A percentile compares a stretch with the other conserved stretches of the same genome.
phyloP scores from a whole-genome alignment of 1,140 invertebrate species.

The Drosophila tani region DNA sequence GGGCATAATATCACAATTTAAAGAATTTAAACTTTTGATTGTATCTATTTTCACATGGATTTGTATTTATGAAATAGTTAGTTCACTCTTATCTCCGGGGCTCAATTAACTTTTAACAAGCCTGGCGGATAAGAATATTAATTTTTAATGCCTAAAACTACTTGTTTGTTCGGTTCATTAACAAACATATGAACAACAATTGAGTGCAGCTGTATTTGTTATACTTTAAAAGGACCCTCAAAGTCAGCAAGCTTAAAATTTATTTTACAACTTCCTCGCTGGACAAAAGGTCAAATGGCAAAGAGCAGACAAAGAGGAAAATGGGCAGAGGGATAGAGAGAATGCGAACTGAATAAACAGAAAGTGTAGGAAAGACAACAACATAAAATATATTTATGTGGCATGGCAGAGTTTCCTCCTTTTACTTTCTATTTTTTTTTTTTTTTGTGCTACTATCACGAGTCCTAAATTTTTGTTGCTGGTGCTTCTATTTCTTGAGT shows the following conservation, averaged over 20 bases:
- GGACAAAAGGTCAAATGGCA: constrained; percentile 74
- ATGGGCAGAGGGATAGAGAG: background rate
- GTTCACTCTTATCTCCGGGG: no score
- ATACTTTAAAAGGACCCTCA: constrained; percentile 21
- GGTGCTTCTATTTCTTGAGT: constrained; percentile 36
- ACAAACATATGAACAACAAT: constrained; percentile 27
- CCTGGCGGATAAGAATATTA: no score
- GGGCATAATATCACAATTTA: no score
- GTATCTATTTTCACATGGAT: no score
- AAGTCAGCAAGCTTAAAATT: constrained; percentile 61
- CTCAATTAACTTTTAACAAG: background rate
- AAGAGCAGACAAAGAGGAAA: constrained; percentile 30
- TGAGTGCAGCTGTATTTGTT: constrained; percentile 37
- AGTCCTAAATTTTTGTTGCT: constrained; percentile 41
- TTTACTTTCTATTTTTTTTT: constrained; percentile 8
- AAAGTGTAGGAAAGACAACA: constrained; percentile 70
- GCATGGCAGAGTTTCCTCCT: constrained; percentile 51
- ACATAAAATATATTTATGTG: constrained; percentile 80
- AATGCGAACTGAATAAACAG: constrained; percentile 45
- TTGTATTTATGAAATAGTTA: no score
- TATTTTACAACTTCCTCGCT: constrained; percentile 74
- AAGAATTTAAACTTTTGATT: no score
- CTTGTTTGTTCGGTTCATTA: background rate
- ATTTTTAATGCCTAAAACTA: no score
- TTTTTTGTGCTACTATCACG: constrained; percentile 60